Conservation (phyloP, 2,888 invertebrate genomes). For the Brachyopa scutellaris region DNA sequence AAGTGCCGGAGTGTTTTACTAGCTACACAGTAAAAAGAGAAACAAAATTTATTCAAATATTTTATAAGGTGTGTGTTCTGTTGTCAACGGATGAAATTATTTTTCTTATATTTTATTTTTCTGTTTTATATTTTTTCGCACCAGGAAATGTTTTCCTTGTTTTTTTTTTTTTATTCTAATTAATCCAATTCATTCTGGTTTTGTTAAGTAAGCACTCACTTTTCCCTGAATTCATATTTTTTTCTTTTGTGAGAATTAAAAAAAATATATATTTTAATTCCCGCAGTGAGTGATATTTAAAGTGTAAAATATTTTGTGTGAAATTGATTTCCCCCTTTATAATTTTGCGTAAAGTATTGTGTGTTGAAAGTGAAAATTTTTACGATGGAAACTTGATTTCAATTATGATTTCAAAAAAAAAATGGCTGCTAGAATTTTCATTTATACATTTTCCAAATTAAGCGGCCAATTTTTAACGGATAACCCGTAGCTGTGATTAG, state of each 20-base stretch:
- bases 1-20: conserved; percentile 56
- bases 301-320: background rate
- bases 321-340: conserved; percentile 1
- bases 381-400: conserved; percentile 5
- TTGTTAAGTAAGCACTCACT: conserved; percentile 23
- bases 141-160: conserved; percentile 10
- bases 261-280: background rate
- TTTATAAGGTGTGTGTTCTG: conserved; percentile 53
- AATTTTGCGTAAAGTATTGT: background rate
- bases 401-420: background rate
- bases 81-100: background rate
- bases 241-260: background rate
- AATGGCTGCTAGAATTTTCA: background rate
- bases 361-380: background rate
- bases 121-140: background rate
- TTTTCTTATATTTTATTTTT: conserved; percentile 1
- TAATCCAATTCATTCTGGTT: conserved; percentile 31
- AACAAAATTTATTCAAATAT: conserved; percentile 26
- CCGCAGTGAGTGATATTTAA: conserved; percentile 29
- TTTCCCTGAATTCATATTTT: background rate
- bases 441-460: too few species aligned
- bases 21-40: background rate
- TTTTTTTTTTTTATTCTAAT: conserved; percentile 2
- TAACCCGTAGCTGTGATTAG: conserved; percentile 18
- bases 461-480: too few species aligned